These are phyloP conservation scores for Caenorhabditis sp. DNA, from an alignment of 2,888 invertebrate species.

Conservation along the genomic window DNA sequence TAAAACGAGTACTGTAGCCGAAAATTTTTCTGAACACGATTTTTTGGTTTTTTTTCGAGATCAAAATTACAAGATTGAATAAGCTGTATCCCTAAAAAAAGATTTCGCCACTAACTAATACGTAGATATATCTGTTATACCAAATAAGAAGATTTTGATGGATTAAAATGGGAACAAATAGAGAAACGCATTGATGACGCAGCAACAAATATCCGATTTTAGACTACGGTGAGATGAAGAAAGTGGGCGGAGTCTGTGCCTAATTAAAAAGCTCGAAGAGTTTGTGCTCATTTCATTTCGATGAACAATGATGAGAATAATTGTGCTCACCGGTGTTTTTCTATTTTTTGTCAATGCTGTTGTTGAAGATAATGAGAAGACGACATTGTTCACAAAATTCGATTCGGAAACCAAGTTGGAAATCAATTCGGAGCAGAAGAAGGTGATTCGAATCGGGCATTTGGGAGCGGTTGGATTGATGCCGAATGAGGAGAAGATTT, in stretches of 20 bases:
- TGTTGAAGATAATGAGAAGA: slow-evolving; percentile 9
- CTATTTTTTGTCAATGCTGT: too few species aligned
- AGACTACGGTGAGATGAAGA: background rate
- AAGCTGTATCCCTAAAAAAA: background rate
- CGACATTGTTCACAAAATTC: slow-evolving; percentile 46
- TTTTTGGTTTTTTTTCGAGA: too few species aligned
- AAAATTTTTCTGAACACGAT: too few species aligned
- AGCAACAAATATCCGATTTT: background rate
- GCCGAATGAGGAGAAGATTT: slow-evolving; percentile 64
- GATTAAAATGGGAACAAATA: background rate
- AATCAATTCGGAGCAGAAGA: slow-evolving; percentile 42
- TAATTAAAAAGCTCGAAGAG: background rate
- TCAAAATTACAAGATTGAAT: too few species aligned
- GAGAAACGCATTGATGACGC: background rate
- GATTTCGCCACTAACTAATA: background rate
- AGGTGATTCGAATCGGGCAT: slow-evolving; percentile 51
- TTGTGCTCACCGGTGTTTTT: slow-evolving; percentile 5
- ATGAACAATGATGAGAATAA: slow-evolving; percentile 9
- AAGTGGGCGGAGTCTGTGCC: background rate
- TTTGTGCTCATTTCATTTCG: background rate
- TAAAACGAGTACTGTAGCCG: too few species aligned
- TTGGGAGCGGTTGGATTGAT: slow-evolving; percentile 54
- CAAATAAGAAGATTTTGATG: background rate
- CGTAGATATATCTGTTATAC: background rate
- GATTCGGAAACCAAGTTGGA: slow-evolving; percentile 43